Conservation (phyloP, 53 echinoderm and acorn worm genomes). For the Luidia sarsii region DNA sequence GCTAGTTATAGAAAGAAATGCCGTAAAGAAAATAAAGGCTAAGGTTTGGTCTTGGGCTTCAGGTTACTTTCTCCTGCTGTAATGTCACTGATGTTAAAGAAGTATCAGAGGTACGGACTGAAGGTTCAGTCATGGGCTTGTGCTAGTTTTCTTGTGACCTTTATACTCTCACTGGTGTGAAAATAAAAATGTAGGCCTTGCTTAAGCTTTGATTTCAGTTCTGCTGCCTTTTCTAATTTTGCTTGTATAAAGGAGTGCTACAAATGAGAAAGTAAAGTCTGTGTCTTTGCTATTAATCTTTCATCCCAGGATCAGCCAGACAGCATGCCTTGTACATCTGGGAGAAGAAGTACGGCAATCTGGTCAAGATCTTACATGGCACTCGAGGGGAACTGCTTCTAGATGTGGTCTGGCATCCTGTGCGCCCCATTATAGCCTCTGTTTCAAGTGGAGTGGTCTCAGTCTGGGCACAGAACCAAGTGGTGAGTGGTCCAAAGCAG, state of each 20-base stretch:
- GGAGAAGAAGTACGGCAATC: conserved; percentile 98
- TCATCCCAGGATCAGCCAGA: conserved; percentile 79
- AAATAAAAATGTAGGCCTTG: too few relatives aligned
- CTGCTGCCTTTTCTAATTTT: neutral
- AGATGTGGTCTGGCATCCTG: conserved; percentile 97
- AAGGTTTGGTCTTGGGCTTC: too few relatives aligned
- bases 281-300: neutral
- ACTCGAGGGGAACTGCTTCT: conserved; percentile 93
- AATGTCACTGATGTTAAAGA: too few relatives aligned
- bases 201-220: too few relatives aligned
- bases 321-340: conserved; percentile 98
- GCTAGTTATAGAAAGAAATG: too few relatives aligned
- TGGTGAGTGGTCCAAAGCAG: too few relatives aligned
- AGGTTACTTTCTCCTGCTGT: too few relatives aligned
- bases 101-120: too few relatives aligned
- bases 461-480: conserved; percentile 99
- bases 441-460: conserved; percentile 98
- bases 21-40: too few relatives aligned
- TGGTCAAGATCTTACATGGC: conserved; percentile 98
- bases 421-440: conserved; percentile 98
- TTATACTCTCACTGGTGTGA: too few relatives aligned
- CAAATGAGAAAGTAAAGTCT: neutral
- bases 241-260: neutral
- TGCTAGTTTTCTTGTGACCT: too few relatives aligned
- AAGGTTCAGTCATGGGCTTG: too few relatives aligned